Base-by-base conservation (phyloP, 2,113 vertebrate species). In the Delphinapterus leucas region DNA sequence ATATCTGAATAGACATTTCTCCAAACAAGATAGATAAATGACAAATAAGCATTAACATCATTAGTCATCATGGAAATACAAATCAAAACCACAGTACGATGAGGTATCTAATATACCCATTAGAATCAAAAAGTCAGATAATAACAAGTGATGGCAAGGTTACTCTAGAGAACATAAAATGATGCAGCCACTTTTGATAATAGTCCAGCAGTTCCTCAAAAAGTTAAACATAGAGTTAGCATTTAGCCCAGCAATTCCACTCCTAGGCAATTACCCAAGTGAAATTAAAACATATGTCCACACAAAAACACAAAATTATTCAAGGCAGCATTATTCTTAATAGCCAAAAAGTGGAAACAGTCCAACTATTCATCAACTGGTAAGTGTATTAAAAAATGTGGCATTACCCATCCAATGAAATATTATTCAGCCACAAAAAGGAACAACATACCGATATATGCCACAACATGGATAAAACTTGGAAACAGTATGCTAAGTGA, bases 161-260 rank as follows among this genome's bases (percentile, higher is more conserved):
- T 67, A 60, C 38, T 68, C 23, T 8, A 65, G n/a, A 31, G 14
- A 65, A 73, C 25, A 2, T 61, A 71, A 89, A 88, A 76, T 17
- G 36, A 28, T n/a, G 18, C 13, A 63, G 28, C 17, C n/a, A 53
- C 77, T 88, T 58, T 79, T 25, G 21, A 92, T 76, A 82, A 63
- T 6, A 85, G 41, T 58, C 33, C 41, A 13, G 41, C 38, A 73
- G 70, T 76, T 93, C 38, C 77, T 91, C 49, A 94, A 88, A 81
- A 93, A 68, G n/a, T 95, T 81, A 90, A 76, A 93, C 14, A 60
- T 33, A 58, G 68, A 93, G 71, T 79, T 86, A 88, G n/a, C 26
- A 89, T 31, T 79, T 91, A 26, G 36, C 38, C 23, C 33, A 82
- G 25, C 18, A 97, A 91, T 85, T 91, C 81, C 65, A 90, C 6